A percentile compares a stretch with the other conserved stretches of the same genome.
Evolutionary conservation across 1,140 invertebrate genomes (phyloP).

Genomic region (Aphis gossypii): DNA sequence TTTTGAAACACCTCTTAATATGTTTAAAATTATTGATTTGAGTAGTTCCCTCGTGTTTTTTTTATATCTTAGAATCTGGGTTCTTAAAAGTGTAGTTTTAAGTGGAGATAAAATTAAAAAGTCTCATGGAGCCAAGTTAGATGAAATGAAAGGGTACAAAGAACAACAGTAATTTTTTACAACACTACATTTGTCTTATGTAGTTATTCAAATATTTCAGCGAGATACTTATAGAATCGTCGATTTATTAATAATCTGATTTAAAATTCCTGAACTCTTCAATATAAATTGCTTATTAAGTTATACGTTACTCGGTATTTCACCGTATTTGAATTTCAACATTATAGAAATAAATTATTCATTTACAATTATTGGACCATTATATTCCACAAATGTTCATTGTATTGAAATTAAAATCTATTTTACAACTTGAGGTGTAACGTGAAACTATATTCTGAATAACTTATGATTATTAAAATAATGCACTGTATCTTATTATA

Average conservation of each 20-base stretch:
- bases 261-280: background rate
- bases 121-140: too few species aligned
- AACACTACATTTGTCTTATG: background rate
- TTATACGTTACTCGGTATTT: background rate
- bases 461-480: background rate
- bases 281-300: background rate
- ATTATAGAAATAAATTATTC: background rate
- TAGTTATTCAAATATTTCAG: background rate
- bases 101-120: too few species aligned
- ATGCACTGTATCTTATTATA: background rate
- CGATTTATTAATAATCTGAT: background rate
- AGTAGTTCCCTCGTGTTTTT: too few species aligned
- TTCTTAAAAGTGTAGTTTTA: too few species aligned
- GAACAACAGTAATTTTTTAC: background rate
- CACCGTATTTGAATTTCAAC: background rate
- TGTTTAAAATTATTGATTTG: too few species aligned
- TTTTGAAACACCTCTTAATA: too few species aligned
- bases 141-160: too few species aligned
- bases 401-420: background rate
- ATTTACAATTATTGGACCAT: background rate
- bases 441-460: background rate
- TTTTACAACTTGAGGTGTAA: background rate
- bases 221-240: background rate
- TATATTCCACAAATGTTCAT: background rate
- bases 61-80: too few species aligned